Percentiles rank a stretch among this genome's conserved stretches.
Conservation (phyloP, 2,113 vertebrate genomes). For the Nerophis lumbriciformis region DNA sequence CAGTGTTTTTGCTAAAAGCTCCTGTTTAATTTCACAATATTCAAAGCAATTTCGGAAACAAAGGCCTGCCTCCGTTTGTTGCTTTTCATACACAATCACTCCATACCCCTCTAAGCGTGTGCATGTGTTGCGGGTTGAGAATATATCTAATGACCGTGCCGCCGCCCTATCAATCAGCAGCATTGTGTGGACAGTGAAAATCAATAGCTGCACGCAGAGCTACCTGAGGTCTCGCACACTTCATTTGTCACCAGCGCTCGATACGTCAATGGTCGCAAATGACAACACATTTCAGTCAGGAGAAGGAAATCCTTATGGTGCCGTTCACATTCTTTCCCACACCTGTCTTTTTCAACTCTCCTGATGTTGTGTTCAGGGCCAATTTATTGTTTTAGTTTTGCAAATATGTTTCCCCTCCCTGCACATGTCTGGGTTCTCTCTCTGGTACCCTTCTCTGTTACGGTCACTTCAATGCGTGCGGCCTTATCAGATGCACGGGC, state of each 20-base stretch:
- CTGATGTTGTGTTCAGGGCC: slow-evolving; percentile 32
- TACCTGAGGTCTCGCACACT: slow-evolving; percentile 70
- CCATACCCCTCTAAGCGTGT: slow-evolving; percentile 21
- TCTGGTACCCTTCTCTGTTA: slow-evolving; percentile 76
- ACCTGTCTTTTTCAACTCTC: too few species aligned
- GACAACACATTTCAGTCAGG: slow-evolving; percentile 54
- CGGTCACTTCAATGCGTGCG: slow-evolving; percentile 68
- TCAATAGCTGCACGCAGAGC: slow-evolving; percentile 64
- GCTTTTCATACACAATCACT: slow-evolving; percentile 4
- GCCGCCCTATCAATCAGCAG: slow-evolving; percentile 59
- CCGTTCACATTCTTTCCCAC: slow-evolving; percentile 24
- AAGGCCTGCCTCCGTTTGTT: not conserved
- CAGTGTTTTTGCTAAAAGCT: too few species aligned
- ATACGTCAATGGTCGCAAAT: slow-evolving; percentile 64
- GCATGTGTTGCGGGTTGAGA: slow-evolving; percentile 32
- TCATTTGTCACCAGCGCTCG: slow-evolving; percentile 70
- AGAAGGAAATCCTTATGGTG: slow-evolving; percentile 53
- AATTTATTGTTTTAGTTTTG: slow-evolving; percentile 18
- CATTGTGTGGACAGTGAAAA: slow-evolving; percentile 61
- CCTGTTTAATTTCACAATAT: not conserved
- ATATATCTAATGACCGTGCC: slow-evolving; percentile 57
- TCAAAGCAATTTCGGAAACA: not conserved
- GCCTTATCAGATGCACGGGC: slow-evolving; percentile 81
- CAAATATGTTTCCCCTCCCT: slow-evolving; percentile 10
- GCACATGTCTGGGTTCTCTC: slow-evolving; percentile 24